These are phyloP conservation scores for Spea hammondii DNA, from an alignment of 2,797 vertebrate genomes.

Conservation along the genomic window DNA sequence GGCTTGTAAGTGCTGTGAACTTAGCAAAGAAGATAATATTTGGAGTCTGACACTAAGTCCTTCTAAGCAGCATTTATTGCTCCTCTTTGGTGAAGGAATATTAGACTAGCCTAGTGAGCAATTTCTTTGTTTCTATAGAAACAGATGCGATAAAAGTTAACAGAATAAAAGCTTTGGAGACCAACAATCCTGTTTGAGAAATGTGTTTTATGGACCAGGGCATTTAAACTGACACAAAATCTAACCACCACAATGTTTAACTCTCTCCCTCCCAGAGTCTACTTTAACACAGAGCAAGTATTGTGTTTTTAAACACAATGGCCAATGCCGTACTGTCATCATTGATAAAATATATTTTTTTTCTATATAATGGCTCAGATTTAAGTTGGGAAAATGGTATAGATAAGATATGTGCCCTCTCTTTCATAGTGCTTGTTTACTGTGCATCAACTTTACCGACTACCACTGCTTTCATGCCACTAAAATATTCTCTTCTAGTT, in stretches of 20 bases:
- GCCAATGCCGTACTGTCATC: too few species aligned
- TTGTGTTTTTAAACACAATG: too few species aligned
- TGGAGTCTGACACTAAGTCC: not conserved
- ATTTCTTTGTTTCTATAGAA: slow-evolving; percentile 26
- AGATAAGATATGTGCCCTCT: too few species aligned
- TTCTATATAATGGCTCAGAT: too few species aligned
- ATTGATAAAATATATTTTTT: too few species aligned
- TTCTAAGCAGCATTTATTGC: not conserved
- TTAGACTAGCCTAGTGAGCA: not conserved
- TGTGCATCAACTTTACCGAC: too few species aligned
- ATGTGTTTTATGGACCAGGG: not conserved
- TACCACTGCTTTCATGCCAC: too few species aligned
- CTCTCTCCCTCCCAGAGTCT: not conserved
- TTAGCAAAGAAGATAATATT: not conserved
- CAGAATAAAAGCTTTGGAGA: not conserved
- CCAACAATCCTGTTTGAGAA: not conserved
- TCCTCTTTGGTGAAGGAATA: not conserved
- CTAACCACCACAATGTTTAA: not conserved
- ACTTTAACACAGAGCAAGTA: too few species aligned
- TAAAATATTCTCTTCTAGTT: too few species aligned
- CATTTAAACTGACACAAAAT: not conserved
- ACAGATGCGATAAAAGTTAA: slow-evolving; percentile 12
- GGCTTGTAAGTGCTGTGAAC: not conserved
- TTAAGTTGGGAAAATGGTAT: too few species aligned
- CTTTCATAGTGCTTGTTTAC: too few species aligned